Evolutionary conservation across 2,113 vertebrate species (phyloP).

Genomic region (Prunella fulvescens): DNA sequence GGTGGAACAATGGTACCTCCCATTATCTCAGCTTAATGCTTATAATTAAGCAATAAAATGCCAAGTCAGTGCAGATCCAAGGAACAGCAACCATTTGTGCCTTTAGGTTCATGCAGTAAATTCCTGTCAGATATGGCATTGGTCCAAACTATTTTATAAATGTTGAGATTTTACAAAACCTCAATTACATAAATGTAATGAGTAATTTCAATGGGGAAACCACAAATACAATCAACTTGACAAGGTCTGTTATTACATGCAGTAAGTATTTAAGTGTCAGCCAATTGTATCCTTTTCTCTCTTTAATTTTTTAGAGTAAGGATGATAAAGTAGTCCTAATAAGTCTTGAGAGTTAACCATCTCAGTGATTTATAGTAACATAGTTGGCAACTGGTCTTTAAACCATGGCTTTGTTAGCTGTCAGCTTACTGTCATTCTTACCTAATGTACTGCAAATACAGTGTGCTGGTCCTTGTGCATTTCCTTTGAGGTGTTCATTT

Average conservation of each 20-base stretch:
- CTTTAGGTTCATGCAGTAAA: not conserved
- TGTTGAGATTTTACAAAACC: not conserved
- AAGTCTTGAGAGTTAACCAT: not conserved
- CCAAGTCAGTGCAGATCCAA: not conserved
- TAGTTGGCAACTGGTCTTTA: not conserved
- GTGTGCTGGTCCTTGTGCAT: not conserved
- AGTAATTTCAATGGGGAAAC: not conserved
- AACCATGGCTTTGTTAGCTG: not conserved
- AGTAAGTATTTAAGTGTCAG: not conserved
- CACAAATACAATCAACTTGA: not conserved
- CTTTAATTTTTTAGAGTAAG: not conserved
- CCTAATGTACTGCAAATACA: not conserved
- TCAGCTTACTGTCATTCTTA: not conserved
- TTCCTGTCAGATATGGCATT: not conserved
- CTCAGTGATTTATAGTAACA: not conserved
- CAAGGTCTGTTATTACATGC: not conserved
- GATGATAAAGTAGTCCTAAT: not conserved
- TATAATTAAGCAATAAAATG: not conserved
- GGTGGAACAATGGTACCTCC: not conserved
- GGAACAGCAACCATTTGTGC: not conserved
- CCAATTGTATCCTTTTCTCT: not conserved
- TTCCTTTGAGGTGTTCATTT: not conserved
- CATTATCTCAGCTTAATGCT: not conserved
- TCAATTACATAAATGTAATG: not conserved
- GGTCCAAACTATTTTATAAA: not conserved